Base-by-base conservation (phyloP, 1,140 invertebrate species). In the Adelges cooleyi region DNA sequence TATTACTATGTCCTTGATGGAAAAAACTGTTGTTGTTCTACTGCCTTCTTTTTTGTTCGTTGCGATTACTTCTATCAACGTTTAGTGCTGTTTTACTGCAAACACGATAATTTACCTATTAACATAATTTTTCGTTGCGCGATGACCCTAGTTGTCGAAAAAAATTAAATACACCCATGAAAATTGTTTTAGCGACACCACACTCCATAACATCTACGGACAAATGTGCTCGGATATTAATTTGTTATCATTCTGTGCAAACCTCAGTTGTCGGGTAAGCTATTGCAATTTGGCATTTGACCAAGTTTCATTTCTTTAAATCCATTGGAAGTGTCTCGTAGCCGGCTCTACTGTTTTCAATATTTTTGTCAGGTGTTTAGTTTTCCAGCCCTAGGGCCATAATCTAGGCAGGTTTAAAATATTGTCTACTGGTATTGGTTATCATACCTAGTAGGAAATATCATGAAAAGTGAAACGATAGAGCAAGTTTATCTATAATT, bases 21-120 rank as follows among this genome's bases (percentile, higher is more conserved):
- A 23, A 59, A 62, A 10, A 48, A 15, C 25, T 48, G 42, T 62
- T 48, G 56, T 48, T 33, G 56, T 62, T 62, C 56, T 11, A 62
- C 56, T 62, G 42, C 25, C 56, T 62, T 46, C 54, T 59, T 59
- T 44, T 29, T 18, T 13, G 56, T 48, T 62, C 42, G 15, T 9
- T 11, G n/a, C n/a, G 40, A 44, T 44, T 44, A 44, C 5, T n/a
- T 44, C 40, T n/a, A 44, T 44, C n/a, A 44, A n/a, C 3, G n/a
- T 8, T 44, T n/a, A n/a, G 4, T 44, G 5, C 4, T 4, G 4
- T 17, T 44, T 8, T 38, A 38, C 13, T 13, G 13, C 36, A 38
- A 6, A 38, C 36, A 38, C 36, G n/a, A 11, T 11, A 15, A 44
- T 5, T 11, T 44, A 8, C n/a, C 40, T 44, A 44, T 44, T 33